Evolutionary conservation across 2,113 vertebrate genomes (phyloP), one percentile per base, ranked within the genome.

Genomic region (Todiramphus saurophagus): DNA sequence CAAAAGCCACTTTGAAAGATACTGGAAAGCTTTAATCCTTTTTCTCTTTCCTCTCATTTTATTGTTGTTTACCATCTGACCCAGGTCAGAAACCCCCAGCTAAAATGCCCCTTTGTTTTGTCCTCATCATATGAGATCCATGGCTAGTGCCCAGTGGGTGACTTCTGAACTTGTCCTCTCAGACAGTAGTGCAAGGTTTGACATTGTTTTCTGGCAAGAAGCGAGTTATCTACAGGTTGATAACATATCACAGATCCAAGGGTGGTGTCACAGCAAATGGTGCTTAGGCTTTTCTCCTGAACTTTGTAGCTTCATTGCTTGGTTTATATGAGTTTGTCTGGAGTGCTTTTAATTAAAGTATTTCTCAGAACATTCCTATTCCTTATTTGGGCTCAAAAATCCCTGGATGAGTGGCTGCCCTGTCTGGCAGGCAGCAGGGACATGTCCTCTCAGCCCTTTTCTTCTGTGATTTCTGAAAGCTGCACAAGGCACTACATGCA

Each of bases 381-480:
- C 35, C 23, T 84, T 76, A 44, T 82, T 28, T 79, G 62, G 30
- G 27, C 44, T 84, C 53, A 53, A 35, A 91, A 89, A 59, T 33
- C 46, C 13, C 44, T 50, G 16, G 35, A 16, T 51, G 18, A 89
- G 43, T 24, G 31, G 50, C 41, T 79, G 35, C 24, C 35, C 48
- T 43, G 14, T 41, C 3, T 0, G 0, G 14, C 0, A 2, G 86
- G 30, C 33, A 80, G 9, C 33, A 81, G 28, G n/a, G 73, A 77
- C 0, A 0, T 37, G 25, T 41, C 68, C 64, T 67, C 28, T 67
- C 68, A 43, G n/a, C 10, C 31, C 41, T 44, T 62, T 83, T 78
- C 74, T 28, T 2, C 21, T 63, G 30, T 67, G 46, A 39, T 70
- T 83, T 77, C 83, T 83, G 76, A 28, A 28, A 25, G 59, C 64